Base-by-base conservation (phyloP, 2,797 vertebrate genomes). In the Microhierax caerulescens region DNA sequence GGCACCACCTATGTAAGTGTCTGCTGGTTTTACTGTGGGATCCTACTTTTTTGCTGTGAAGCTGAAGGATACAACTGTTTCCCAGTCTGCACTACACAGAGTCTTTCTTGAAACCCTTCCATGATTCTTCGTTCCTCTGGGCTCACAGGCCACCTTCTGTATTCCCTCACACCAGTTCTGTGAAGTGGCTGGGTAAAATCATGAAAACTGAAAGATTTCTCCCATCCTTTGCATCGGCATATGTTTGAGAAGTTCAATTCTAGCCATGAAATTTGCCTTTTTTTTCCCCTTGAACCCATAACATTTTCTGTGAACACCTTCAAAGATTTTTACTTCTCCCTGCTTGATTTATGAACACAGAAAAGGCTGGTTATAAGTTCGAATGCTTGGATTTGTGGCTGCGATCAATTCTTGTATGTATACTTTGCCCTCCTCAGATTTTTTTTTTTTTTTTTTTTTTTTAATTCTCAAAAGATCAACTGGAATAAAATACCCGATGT, bases 381-480 rank as follows among this genome's bases (percentile, higher is more conserved):
- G 89, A 82, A 67, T 64, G 18, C 43, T 82, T 63, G 47, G 74
- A 79, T 95, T 94, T 95, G 43, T 77, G 78, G 30, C 84, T 74
- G 56, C 0, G 13, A 64, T 83, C 91, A 82, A 85, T 79, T 85
- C 41, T 82, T 83, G n/a, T 11, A 4, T 25, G 25, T 67, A 7
- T 74, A 7, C 32, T 82, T 91, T 8, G 5, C 37, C 90, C 41
- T 70, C 67, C 63, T 78, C 6, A 3, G 69, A 80, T 60, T 83
- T 83, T 85, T 83, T n/a, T n/a, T n/a, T n/a, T 83, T 85, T 89
- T 86, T 36, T n/a, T 60, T 83, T 83, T 85, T 83, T 85, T 89
- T 86, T 36, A 19, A 24, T 84, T 79, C 67, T 67, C 87, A 80
- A 23, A 90, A 85, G 87, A 64, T 60, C 67, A 51, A 48, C 56